Percentiles rank a stretch among this genome's conserved stretches.
phyloP scores from a whole-genome alignment of 2,888 invertebrate species.

The Microdon myrmicae region DNA sequence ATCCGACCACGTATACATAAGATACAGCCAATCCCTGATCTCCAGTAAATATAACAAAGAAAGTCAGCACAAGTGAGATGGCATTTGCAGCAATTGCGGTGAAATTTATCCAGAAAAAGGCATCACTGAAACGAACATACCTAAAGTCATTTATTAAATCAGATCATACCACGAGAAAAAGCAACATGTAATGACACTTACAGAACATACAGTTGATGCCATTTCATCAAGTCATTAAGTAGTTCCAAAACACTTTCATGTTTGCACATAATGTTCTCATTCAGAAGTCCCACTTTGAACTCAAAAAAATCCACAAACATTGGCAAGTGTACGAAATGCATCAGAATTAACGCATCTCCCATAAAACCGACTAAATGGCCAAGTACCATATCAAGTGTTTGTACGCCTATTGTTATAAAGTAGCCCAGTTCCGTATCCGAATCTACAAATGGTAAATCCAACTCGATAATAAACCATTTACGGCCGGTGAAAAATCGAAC shows the following conservation, averaged over 20 bases:
- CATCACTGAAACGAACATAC: background rate
- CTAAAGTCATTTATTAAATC: no score
- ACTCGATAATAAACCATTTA: slow-evolving; percentile 52
- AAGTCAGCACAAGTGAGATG: slow-evolving; percentile 53
- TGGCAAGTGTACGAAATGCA: slow-evolving; percentile 45
- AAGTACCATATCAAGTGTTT: slow-evolving; percentile 31
- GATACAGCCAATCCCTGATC: slow-evolving; percentile 56
- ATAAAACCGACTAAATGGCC: slow-evolving; percentile 53
- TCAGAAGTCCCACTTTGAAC: slow-evolving; percentile 52
- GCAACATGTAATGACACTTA: background rate
- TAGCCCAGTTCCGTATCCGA: slow-evolving; percentile 46
- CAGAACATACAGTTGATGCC: slow-evolving; percentile 52
- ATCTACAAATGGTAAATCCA: slow-evolving; percentile 54
- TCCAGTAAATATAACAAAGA: slow-evolving; percentile 52
- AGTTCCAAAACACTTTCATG: no score
- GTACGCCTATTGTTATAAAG: slow-evolving; percentile 39
- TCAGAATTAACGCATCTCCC: slow-evolving; percentile 53
- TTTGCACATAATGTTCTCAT: slow-evolving; percentile 17
- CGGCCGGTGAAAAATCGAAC: slow-evolving; percentile 14
- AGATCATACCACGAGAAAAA: no score
- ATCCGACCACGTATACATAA: slow-evolving; percentile 49
- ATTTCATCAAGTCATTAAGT: slow-evolving; percentile 49
- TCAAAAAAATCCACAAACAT: slow-evolving; percentile 54
- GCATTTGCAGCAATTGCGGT: slow-evolving; percentile 48
- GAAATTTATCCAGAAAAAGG: slow-evolving; percentile 29